Percentiles rank a stretch among this genome's conserved stretches.
These are phyloP conservation scores for Amyelois transitella DNA, from an alignment of 1,140 invertebrate genomes.

Conservation along the genomic window DNA sequence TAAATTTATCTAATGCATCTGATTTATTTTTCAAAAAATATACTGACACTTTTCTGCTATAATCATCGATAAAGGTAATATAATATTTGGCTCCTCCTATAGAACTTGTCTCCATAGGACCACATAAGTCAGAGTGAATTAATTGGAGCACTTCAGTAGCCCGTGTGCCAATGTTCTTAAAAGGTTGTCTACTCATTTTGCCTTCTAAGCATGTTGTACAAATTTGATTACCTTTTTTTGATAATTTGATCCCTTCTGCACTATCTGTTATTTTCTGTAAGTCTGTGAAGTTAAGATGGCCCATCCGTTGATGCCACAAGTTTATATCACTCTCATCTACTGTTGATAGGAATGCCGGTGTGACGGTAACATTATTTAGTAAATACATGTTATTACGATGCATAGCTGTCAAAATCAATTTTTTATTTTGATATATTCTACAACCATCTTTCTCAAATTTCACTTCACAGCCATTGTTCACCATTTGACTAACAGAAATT, in stretches of 20 bases:
- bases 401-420: slow-evolving; percentile 21
- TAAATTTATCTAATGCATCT: slow-evolving; percentile 46
- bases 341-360: no score
- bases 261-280: no score
- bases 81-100: slow-evolving; percentile 47
- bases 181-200: slow-evolving; percentile 39
- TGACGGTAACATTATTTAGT: no score
- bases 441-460: slow-evolving; percentile 27
- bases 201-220: slow-evolving; percentile 30
- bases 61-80: slow-evolving; percentile 54
- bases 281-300: no score
- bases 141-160: slow-evolving; percentile 34
- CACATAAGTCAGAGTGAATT: slow-evolving; percentile 58
- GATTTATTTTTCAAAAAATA: slow-evolving; percentile 57
- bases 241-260: no score
- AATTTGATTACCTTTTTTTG: slow-evolving; percentile 11
- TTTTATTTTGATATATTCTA: slow-evolving; percentile 22
- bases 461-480: slow-evolving; percentile 27
- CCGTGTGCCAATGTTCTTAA: slow-evolving; percentile 23
- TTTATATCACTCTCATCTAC: no score
- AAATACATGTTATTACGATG: slow-evolving; percentile 25
- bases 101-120: slow-evolving; percentile 38
- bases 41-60: slow-evolving; percentile 34
- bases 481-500: no score
- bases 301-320: no score